These are phyloP conservation scores for Scatophagus argus DNA, from an alignment of 2,113 vertebrate species.

Conservation along the genomic window DNA sequence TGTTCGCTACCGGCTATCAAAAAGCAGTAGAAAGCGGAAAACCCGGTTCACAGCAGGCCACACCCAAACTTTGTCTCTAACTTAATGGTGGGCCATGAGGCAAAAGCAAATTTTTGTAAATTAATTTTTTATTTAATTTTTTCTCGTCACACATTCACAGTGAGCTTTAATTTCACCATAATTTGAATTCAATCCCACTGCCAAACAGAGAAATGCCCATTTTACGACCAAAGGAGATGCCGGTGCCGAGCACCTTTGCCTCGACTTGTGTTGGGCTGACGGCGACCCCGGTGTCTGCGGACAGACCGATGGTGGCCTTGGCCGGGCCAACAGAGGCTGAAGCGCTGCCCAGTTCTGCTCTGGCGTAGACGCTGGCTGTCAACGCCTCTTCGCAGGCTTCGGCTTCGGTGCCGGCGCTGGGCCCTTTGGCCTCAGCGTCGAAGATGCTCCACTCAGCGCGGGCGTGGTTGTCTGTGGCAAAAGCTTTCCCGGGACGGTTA, in stretches of 20 bases:
- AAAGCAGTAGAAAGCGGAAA: too few relatives aligned
- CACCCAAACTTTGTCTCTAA: too few relatives aligned
- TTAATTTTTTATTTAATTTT: neutral
- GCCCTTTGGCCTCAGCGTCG: slow-evolving; percentile 7
- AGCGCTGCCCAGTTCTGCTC: neutral
- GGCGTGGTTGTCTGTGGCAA: accelerated
- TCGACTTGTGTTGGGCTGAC: accelerated
- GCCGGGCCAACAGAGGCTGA: neutral
- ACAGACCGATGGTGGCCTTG: neutral
- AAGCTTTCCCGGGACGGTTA: neutral
- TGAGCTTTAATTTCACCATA: neutral
- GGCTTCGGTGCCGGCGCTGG: neutral
- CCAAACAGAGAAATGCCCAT: neutral
- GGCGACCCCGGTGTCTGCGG: neutral
- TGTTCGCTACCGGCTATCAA: too few relatives aligned
- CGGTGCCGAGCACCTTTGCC: slow-evolving; percentile 18
- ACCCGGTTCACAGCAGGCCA: too few relatives aligned
- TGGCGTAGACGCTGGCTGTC: neutral
- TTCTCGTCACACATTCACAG: too few relatives aligned
- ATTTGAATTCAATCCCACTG: neutral
- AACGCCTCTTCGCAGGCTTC: accelerated
- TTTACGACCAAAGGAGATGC: neutral
- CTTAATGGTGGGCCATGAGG: too few relatives aligned
- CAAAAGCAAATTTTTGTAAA: too few relatives aligned
- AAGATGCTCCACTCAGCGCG: neutral